These are phyloP conservation scores for Squalus acanthias DNA, from an alignment of 2,797 vertebrate species.

Conservation along the genomic window DNA sequence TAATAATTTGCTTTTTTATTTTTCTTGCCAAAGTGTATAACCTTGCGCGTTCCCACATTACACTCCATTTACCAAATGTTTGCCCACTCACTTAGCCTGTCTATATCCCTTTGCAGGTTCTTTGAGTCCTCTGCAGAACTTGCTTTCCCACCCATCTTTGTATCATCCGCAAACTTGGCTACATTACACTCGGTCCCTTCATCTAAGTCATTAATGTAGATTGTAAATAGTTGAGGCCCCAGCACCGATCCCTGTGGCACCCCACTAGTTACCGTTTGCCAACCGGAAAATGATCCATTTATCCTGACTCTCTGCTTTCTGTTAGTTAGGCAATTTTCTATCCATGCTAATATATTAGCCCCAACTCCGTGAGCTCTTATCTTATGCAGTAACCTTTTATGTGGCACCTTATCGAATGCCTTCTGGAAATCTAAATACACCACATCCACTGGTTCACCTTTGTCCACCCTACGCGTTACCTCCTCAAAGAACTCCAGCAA, in stretches of 20 bases:
- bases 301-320: not conserved
- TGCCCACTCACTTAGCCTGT: not conserved
- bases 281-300: not conserved
- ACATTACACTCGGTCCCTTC: not conserved
- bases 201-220: not conserved
- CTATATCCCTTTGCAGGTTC: not conserved
- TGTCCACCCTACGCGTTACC: too few species aligned
- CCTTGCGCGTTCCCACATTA: not conserved
- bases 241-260: not conserved
- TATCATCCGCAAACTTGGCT: not conserved
- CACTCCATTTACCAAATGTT: not conserved
- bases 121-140: not conserved
- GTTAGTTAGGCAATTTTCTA: not conserved
- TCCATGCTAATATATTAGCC: not conserved
- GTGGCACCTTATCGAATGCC: too few species aligned
- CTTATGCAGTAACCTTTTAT: too few species aligned
- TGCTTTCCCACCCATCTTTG: too few species aligned
- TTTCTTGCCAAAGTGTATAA: not conserved
- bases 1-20: not conserved
- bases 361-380: not conserved
- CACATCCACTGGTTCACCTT: too few species aligned
- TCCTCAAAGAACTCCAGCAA: too few species aligned
- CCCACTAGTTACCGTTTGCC: not conserved
- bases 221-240: not conserved
- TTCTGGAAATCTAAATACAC: too few species aligned